Evolutionary conservation across 2,797 vertebrate species (phyloP), one percentile per base, ranked within the genome.

Genomic region (Chelon labrosus): DNA sequence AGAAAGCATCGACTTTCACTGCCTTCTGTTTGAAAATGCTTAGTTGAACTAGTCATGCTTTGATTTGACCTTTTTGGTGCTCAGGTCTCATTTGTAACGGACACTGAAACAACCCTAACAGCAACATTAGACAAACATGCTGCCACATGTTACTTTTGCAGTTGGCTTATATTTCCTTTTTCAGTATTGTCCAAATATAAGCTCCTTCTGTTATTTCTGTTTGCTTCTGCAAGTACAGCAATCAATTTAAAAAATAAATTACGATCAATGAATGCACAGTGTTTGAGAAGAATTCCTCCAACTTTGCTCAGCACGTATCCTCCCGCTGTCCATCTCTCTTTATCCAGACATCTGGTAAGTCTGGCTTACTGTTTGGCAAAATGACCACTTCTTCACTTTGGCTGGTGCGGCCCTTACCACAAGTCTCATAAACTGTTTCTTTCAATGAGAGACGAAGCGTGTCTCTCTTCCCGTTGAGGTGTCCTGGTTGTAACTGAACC

Each of bases 341-440:
- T 83, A 99, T 97, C 98, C 98, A 99, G 13, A 99, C 96, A 0
- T 99, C 97, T 0, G 98, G 98, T 88, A 99, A 89, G 82, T 97
- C 97, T 41, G 98, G 96, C 70, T 97, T 97, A 89, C 97, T 99
- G 92, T 99, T 99, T 9, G 98, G 98, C 68, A 99, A 65, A 80
- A 99, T 94, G 4, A 98, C 97, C 0, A 95, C 94, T 44, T 95
- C 91, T 0, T 94, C 95, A 46, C 89, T 95, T 76, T 95, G 88
- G 46, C 94, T 96, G 17, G 91, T 94, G 4, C 94, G 94, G 35
- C 95, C 93, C 77, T 95, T 98, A 41, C 93, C 95, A 0, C 94
- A 88, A 1, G 92, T 80, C 54, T 98, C 96, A n/a, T 97, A 98
- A 75, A 96, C 94, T 0, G 96, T 96, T 80, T 99, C 97, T 89